phyloP scores from a whole-genome alignment of 2,888 invertebrate genomes.

The Tipula vernalis region DNA sequence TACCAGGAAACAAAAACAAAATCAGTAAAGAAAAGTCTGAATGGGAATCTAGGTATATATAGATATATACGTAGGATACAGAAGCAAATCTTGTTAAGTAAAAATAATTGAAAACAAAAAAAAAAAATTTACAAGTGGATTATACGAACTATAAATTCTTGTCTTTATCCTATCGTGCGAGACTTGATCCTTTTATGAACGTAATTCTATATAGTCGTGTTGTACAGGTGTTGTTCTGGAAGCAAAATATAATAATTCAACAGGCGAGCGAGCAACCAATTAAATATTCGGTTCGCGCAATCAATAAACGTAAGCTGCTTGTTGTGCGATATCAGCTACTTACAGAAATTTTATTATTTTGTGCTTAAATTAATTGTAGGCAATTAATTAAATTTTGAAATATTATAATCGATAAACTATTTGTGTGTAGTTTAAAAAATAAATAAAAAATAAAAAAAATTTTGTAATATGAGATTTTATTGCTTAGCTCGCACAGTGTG shows the following conservation, averaged over 20 bases:
- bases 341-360: neutral
- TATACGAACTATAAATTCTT: neutral
- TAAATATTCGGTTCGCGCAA: neutral
- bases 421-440: neutral
- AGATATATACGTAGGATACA: neutral
- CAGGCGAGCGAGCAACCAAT: neutral
- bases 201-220: neutral
- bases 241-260: neutral
- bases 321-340: neutral
- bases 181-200: neutral
- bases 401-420: neutral
- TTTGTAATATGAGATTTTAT: neutral
- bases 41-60: neutral
- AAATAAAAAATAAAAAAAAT: neutral
- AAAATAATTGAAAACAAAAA: neutral
- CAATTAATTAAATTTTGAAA: neutral
- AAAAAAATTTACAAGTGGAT: neutral
- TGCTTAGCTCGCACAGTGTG: neutral
- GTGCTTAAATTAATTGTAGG: neutral
- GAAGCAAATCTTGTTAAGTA: neutral
- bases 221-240: neutral
- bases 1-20: neutral
- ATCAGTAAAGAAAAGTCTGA: neutral
- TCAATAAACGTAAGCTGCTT: neutral
- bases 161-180: neutral